Evolutionary conservation across 2,888 invertebrate species (phyloP), one percentile per base, ranked within the genome.

Genomic region (Drosophila fungiperda): DNA sequence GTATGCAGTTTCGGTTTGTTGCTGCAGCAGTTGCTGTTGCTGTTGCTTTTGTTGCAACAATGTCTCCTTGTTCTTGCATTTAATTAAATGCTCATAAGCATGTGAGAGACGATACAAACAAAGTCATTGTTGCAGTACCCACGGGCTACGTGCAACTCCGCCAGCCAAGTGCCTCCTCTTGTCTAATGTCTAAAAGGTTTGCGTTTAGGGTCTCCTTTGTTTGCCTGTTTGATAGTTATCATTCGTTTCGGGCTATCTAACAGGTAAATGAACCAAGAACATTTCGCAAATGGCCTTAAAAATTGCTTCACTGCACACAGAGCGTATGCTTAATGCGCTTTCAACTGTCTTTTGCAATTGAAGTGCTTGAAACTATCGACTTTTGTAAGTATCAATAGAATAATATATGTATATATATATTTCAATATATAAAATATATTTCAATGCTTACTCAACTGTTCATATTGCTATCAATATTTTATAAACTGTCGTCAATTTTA

Each of bases 21-120:
- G 76, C 58, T 67, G 52, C 42, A 62, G 72, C 23, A 33, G 63
- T 29, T 63, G 82, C 65, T 54, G 57, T 70, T 76, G 62, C 45
- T 76, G 76, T 45, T 76, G 67, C 36, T 71, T 65, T 26, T 54
- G 70, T 33, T 45, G 59, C 77, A 68, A 69, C 67, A 80, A 73
- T 77, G 77, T 67, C 83, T 76, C 63, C 73, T 86, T 89, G 88
- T 88, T 86, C 88, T 88, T 86, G 86, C 87, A 90, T 87, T 87
- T 87, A 90, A 90, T 87, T 90, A 90, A 90, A 87, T 82, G 84
- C 90, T 87, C 87, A 87, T 87, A 90, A 90, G 87, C 87, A 90
- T 88, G 82, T 82, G 76, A 89, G 81, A 72, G 60, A 77, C 61
- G 57, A 71, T 65, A 69, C 84, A 88, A 83, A 77, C 75, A 79